phyloP scores from a whole-genome alignment of 1,140 invertebrate genomes.

The Sitophilus oryzae region DNA sequence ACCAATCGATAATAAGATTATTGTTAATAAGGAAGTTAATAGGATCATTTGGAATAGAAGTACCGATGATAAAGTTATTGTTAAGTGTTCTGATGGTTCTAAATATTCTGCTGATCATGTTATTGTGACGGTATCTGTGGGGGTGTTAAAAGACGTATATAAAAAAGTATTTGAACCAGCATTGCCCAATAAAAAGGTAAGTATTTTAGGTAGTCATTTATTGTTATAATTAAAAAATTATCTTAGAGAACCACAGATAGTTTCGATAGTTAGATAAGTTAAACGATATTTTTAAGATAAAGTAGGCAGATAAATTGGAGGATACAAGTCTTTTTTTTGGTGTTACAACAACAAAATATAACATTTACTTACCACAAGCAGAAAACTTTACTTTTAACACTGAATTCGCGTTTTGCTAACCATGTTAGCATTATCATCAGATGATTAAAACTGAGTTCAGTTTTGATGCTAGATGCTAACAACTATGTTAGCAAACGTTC shows the following conservation, averaged over 20 bases:
- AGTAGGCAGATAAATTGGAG: too few relatives aligned
- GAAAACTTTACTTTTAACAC: too few relatives aligned
- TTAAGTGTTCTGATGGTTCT: constrained; percentile 49
- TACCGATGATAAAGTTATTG: constrained; percentile 37
- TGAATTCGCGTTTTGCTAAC: too few relatives aligned
- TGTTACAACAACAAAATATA: too few relatives aligned
- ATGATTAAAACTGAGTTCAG: too few relatives aligned
- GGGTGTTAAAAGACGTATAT: constrained; percentile 60
- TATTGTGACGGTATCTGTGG: constrained; percentile 62
- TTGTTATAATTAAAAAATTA: not conserved
- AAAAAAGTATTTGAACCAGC: constrained; percentile 53
- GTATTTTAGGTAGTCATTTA: constrained; percentile 48
- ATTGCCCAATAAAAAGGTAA: constrained; percentile 45
- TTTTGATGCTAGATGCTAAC: too few relatives aligned
- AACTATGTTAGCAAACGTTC: too few relatives aligned
- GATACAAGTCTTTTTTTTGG: too few relatives aligned
- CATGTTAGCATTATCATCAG: too few relatives aligned
- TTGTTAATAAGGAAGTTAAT: constrained; percentile 26
- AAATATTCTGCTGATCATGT: constrained; percentile 56
- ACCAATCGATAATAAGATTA: constrained; percentile 42
- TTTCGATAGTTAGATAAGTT: too few relatives aligned
- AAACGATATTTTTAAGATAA: constrained; percentile 28
- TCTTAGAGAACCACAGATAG: not conserved
- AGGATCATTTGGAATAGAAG: constrained; percentile 26
- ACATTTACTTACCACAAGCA: too few relatives aligned